Evolutionary conservation across 2,113 vertebrate genomes (phyloP).

Genomic region (Callocephalon fimbriatum): DNA sequence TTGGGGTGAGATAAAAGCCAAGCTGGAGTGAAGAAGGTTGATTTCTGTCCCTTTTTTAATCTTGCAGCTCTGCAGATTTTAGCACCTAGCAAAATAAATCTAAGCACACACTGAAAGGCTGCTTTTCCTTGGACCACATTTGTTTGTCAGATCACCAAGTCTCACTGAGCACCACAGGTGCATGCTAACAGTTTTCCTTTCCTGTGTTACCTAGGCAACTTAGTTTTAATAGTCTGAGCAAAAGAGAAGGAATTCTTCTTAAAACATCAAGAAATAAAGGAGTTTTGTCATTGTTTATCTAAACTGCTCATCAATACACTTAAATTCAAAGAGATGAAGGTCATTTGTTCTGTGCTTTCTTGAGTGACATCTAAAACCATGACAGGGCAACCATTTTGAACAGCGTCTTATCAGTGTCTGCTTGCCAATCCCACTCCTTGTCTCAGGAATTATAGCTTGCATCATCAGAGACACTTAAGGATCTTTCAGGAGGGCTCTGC

Average conservation of each 20-base stretch:
- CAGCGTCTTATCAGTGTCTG: background rate
- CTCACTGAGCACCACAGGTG: background rate
- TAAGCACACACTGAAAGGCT: background rate
- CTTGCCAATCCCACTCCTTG: background rate
- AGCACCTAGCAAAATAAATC: background rate
- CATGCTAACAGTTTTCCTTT: background rate
- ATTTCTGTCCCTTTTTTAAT: background rate
- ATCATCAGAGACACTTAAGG: background rate
- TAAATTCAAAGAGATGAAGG: background rate
- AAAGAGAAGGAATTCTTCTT: background rate
- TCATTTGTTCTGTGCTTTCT: background rate
- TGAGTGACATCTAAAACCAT: background rate
- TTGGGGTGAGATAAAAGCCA: background rate
- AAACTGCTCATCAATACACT: background rate
- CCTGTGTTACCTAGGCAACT: constrained; percentile 37
- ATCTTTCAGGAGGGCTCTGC: background rate
- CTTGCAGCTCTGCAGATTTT: background rate
- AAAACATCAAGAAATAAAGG: constrained; percentile 14
- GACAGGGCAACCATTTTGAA: background rate
- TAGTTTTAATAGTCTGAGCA: background rate
- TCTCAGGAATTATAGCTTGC: background rate
- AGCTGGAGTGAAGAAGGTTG: background rate
- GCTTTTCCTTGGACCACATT: background rate
- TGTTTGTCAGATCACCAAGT: background rate
- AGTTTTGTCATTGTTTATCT: background rate